Base-by-base conservation (phyloP, 92 coral and sea anemone species). In the Desmophyllum pertusum region DNA sequence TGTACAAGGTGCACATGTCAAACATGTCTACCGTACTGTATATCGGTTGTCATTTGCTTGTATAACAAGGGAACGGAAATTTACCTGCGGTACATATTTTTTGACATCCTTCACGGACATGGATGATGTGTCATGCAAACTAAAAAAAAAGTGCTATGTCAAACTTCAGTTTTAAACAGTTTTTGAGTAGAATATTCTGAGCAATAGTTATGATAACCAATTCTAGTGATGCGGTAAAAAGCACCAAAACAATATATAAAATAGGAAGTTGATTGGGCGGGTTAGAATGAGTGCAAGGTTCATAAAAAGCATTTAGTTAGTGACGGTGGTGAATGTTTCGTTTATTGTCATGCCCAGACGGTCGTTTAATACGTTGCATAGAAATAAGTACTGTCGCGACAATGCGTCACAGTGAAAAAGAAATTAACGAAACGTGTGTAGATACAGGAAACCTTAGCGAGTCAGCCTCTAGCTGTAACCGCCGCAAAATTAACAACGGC, bases 341-440 rank as follows among this genome's bases (percentile, higher is more conserved):
- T 50, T 51, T 51, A 33, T 51, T 75, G 43, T 14, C 8, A 67
- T 37, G 36, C 55, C 69, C 69, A 38, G 68, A 55, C 70, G 11
- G 70, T 38, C 0, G 50, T 21, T n/a, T n/a, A n/a, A n/a, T 51
- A 36, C 10, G 67, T 53, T 33, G 80, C 80, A 14, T 23, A 55
- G 18, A 35, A 77, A 40, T 61, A 59, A 38, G 41, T 77, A 59
- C 21, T 76, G 51, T 57, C 51, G 80, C 15, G 11, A 57, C 68
- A 69, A 76, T 63, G 69, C 68, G 25, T 14, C 19, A 35, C n/a
- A n/a, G n/a, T n/a, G n/a, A n/a, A n/a, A n/a, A n/a, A n/a, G n/a
- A 6, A 55, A 55, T 21, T 21, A 55, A 57, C 6, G 33, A 59
- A n/a, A 59, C 15, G 31, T 59, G 65, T 33, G 25, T 14, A 48